Evolutionary conservation across 2,113 vertebrate species (phyloP).

Genomic region (Capreolus pygargus): DNA sequence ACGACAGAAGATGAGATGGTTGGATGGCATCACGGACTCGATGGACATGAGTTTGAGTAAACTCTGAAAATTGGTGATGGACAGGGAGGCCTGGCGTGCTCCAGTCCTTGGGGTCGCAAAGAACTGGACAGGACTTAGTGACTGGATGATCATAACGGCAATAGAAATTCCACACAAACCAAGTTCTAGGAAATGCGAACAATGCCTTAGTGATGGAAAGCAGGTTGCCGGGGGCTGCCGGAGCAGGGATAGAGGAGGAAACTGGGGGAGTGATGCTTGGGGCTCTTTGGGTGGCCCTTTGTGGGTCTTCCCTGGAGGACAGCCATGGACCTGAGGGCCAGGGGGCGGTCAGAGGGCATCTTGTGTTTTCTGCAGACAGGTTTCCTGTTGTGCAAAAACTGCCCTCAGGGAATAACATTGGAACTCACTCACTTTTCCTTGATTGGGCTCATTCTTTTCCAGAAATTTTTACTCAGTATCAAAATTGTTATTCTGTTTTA

Average conservation of each 20-base stretch:
- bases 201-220: no score
- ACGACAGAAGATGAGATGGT: fast-evolving
- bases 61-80: fast-evolving
- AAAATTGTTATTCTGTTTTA: not conserved
- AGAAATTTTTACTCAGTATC: no score
- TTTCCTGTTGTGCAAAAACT: fast-evolving
- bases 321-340: no score
- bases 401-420: fast-evolving
- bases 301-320: no score
- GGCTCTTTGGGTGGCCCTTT: no score
- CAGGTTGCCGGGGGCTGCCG: no score
- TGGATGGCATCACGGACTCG: fast-evolving
- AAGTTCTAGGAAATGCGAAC: no score
- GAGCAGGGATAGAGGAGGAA: no score
- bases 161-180: no score
- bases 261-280: no score
- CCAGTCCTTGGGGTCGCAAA: fast-evolving
- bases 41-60: not conserved
- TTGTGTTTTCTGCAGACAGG: not conserved
- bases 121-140: fast-evolving
- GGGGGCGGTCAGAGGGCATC: no score
- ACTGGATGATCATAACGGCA: not conserved
- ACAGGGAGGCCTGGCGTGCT: fast-evolving
- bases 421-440: not conserved
- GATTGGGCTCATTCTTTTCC: not conserved